These are phyloP conservation scores for Rhopalosiphum maidis DNA, from an alignment of 1,140 invertebrate genomes.

Conservation along the genomic window DNA sequence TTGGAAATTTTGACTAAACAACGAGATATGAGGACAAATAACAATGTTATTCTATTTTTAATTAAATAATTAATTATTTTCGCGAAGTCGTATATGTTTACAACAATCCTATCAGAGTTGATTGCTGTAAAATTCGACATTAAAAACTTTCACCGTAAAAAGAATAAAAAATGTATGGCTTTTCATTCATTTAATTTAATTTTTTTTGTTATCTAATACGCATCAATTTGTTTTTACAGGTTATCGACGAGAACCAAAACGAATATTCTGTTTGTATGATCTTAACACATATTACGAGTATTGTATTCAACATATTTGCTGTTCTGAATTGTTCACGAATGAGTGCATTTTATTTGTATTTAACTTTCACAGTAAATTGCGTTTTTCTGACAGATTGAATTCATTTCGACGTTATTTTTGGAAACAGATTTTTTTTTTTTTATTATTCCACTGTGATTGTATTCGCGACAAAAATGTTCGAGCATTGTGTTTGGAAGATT, in stretches of 20 bases:
- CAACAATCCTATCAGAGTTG: not conserved
- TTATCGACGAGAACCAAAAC: not conserved
- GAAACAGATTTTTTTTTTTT: not conserved
- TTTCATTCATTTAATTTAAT: too few species aligned
- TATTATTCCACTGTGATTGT: not conserved
- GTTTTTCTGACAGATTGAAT: not conserved
- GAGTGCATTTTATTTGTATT: not conserved
- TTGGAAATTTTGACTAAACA: not conserved
- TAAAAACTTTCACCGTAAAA: not conserved
- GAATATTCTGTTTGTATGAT: not conserved
- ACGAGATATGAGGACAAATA: not conserved
- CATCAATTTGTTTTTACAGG: not conserved
- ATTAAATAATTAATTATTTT: not conserved
- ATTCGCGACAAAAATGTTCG: not conserved
- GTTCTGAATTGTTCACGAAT: not conserved
- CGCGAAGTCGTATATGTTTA: not conserved
- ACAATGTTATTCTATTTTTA: not conserved
- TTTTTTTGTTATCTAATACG: not conserved
- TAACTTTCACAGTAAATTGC: constrained; percentile 11
- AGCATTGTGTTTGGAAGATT: not conserved
- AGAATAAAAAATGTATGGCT: too few species aligned
- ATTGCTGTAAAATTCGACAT: not conserved
- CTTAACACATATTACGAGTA: not conserved
- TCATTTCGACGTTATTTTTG: not conserved
- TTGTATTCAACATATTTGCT: constrained; percentile 1